phyloP scores from a whole-genome alignment of 2,888 invertebrate genomes.

The Xestia sexstrigata region DNA sequence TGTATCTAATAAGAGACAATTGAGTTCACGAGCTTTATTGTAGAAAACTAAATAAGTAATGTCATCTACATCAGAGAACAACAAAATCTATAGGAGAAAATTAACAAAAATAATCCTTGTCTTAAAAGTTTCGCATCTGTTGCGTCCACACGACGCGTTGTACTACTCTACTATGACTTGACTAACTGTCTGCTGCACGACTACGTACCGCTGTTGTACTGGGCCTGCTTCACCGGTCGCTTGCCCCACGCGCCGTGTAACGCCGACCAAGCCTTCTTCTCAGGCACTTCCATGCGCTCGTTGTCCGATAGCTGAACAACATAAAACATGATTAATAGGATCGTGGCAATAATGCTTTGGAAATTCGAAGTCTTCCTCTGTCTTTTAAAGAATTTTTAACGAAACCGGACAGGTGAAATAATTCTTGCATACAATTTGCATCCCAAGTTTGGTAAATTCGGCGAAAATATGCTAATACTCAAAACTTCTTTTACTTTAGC shows the following conservation, averaged over 20 bases:
- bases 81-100: background rate
- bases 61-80: slow-evolving; percentile 5
- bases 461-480: slow-evolving; percentile 53
- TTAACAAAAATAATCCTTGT: too few species aligned
- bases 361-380: background rate
- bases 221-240: slow-evolving; percentile 89
- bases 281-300: slow-evolving; percentile 79
- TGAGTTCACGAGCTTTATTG: slow-evolving; percentile 21
- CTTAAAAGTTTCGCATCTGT: too few species aligned
- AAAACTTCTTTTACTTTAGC: slow-evolving; percentile 43
- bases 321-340: slow-evolving; percentile 1
- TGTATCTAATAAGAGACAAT: slow-evolving; percentile 23
- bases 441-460: slow-evolving; percentile 40
- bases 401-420: slow-evolving; percentile 35
- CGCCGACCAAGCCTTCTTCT: slow-evolving; percentile 93
- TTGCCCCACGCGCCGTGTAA: slow-evolving; percentile 95
- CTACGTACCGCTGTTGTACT: slow-evolving; percentile 81
- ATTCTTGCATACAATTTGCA: slow-evolving; percentile 55
- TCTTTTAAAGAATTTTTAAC: background rate
- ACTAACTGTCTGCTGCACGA: fast-evolving
- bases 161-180: background rate
- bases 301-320: slow-evolving; percentile 59
- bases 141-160: too few species aligned
- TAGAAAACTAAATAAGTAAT: slow-evolving; percentile 30
- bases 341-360: background rate